Conservation (phyloP, 1,140 invertebrate species). For the Copidosoma floridanum region DNA sequence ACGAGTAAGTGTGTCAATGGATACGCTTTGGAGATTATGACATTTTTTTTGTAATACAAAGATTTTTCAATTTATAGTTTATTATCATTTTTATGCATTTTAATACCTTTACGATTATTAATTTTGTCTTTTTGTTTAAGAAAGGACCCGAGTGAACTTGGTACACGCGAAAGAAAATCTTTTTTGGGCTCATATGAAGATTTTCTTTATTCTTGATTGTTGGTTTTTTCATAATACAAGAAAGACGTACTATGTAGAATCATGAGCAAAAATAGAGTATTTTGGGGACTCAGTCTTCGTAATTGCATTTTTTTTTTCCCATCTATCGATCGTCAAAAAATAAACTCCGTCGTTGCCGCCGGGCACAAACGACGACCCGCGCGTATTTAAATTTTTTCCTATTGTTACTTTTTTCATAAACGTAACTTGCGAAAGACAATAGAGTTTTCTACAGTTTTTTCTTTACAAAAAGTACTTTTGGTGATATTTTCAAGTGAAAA, state of each 20-base stretch:
- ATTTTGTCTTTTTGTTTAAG: conserved; percentile 15
- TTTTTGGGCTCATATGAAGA: neutral
- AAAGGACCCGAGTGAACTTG: conserved; percentile 21
- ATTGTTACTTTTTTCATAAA: too few species aligned
- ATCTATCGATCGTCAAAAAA: too few species aligned
- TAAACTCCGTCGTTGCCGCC: too few species aligned
- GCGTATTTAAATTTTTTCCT: too few species aligned
- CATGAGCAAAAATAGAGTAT: too few species aligned
- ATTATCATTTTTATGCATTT: neutral
- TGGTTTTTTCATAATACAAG: neutral
- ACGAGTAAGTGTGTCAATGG: conserved; percentile 46
- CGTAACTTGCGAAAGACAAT: too few species aligned
- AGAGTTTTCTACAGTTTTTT: too few species aligned
- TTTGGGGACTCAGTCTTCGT: too few species aligned
- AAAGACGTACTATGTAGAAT: neutral
- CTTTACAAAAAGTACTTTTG: too few species aligned
- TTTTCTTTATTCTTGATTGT: neutral
- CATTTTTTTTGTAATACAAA: conserved; percentile 21
- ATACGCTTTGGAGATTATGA: conserved; percentile 41
- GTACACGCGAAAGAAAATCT: conserved; percentile 1
- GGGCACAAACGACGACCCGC: too few species aligned
- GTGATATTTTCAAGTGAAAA: too few species aligned
- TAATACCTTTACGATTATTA: neutral
- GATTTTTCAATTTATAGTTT: neutral
- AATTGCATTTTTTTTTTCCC: too few species aligned